Evolutionary conservation across 2,888 invertebrate genomes (phyloP).

Genomic region (Adelphocoris suturalis): DNA sequence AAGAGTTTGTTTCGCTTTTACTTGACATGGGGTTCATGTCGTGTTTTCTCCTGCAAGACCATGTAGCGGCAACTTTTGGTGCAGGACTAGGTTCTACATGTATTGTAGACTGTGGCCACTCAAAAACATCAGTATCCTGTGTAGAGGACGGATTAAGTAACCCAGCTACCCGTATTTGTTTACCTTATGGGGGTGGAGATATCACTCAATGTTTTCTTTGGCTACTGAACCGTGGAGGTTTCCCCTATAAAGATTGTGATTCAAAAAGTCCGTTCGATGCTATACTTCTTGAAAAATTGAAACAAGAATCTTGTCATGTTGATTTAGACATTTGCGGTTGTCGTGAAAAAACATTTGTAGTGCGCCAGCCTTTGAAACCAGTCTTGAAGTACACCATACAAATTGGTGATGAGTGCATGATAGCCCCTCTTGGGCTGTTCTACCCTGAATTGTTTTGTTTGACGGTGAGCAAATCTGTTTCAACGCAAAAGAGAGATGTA

Average conservation of each 20-base stretch:
- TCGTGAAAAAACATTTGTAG: conserved; percentile 88
- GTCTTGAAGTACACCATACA: conserved; percentile 87
- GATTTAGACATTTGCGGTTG: conserved; percentile 94
- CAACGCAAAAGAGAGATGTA: conserved; percentile 84
- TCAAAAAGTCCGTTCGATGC: conserved; percentile 86
- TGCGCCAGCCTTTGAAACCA: conserved; percentile 86
- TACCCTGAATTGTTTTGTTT: conserved; percentile 92
- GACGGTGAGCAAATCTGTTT: conserved; percentile 87
- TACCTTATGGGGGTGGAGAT: conserved; percentile 82
- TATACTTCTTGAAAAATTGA: conserved; percentile 88
- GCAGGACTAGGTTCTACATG: conserved; percentile 92
- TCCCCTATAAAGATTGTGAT: conserved; percentile 92
- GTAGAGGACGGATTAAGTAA: conserved; percentile 98
- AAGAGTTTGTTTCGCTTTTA: conserved; percentile 90
- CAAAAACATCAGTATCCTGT: conserved; percentile 96
- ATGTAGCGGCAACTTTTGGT: conserved; percentile 91
- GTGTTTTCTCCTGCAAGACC: conserved; percentile 92
- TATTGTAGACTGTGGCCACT: conserved; percentile 96
- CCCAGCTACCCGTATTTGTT: conserved; percentile 86
- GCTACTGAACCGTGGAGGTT: conserved; percentile 92
- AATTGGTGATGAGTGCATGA: conserved; percentile 90
- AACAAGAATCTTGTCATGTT: conserved; percentile 94
- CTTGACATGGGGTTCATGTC: conserved; percentile 92
- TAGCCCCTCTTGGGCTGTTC: conserved; percentile 93
- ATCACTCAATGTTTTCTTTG: conserved; percentile 93